A percentile compares a stretch with the other conserved stretches of the same genome.
Conservation (phyloP, 2,797 vertebrate genomes). For the Coregonus ussuriensis region DNA sequence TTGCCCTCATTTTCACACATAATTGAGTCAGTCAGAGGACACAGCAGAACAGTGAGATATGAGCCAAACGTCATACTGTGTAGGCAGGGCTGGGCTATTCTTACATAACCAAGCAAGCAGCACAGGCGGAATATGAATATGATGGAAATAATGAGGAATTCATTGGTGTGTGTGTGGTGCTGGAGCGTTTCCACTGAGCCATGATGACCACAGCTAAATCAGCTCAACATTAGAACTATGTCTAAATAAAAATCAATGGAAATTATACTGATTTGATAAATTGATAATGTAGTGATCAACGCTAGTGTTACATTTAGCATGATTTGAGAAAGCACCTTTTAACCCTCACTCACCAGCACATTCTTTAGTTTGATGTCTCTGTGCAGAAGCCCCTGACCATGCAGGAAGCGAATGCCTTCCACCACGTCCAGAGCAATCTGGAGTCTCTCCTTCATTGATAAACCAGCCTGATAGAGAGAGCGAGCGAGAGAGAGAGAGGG, state of each 20-base stretch:
- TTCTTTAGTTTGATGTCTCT: conserved; percentile 98
- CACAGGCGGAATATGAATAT: too few species aligned
- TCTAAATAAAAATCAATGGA: not conserved
- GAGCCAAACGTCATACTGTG: too few species aligned
- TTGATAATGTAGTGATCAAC: not conserved
- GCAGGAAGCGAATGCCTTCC: conserved; percentile 96
- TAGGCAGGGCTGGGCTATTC: too few species aligned
- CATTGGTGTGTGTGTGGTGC: too few species aligned
- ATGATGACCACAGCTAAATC: too few species aligned
- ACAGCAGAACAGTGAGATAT: too few species aligned
- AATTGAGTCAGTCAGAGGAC: too few species aligned
- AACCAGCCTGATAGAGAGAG: conserved; percentile 77
- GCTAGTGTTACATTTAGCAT: not conserved
- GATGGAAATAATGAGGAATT: too few species aligned
- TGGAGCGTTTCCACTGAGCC: too few species aligned
- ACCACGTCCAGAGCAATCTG: conserved; percentile 96
- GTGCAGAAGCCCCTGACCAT: conserved; percentile 94
- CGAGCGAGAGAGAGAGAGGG: not conserved
- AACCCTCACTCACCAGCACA: conserved; percentile 84
- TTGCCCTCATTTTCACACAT: too few species aligned
- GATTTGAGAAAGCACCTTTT: not conserved
- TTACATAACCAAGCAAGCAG: too few species aligned
- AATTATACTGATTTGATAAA: not conserved
- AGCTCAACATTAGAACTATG: not conserved
- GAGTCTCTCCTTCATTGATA: conserved; percentile 85